Evolutionary conservation across 2,113 vertebrate genomes (phyloP).

Genomic region (Zingel zingel): DNA sequence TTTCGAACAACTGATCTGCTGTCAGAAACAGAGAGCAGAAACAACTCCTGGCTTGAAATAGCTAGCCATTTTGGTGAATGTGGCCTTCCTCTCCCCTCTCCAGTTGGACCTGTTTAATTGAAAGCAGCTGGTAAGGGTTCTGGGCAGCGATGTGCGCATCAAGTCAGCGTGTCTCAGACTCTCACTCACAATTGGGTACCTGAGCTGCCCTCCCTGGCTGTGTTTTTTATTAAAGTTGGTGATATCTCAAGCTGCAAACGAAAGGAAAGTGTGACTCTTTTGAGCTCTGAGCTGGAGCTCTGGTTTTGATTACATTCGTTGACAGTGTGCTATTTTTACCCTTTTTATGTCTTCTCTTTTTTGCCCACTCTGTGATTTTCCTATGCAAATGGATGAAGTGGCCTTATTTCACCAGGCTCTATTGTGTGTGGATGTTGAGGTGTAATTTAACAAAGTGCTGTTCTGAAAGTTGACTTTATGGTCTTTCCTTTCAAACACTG

Average conservation of each 20-base stretch:
- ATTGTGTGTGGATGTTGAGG: slow-evolving; percentile 51
- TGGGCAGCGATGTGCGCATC: slow-evolving; percentile 49
- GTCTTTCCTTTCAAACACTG: slow-evolving; percentile 48
- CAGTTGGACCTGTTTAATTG: slow-evolving; percentile 65
- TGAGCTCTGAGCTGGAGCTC: slow-evolving; percentile 26
- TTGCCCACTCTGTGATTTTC: slow-evolving; percentile 49
- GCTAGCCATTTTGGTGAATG: slow-evolving; percentile 54
- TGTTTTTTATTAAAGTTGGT: slow-evolving; percentile 47
- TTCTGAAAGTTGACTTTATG: slow-evolving; percentile 36
- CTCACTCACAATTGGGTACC: slow-evolving; percentile 37
- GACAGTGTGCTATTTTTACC: slow-evolving; percentile 65
- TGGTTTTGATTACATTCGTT: slow-evolving; percentile 62
- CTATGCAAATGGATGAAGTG: slow-evolving; percentile 43
- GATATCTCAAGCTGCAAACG: slow-evolving; percentile 27
- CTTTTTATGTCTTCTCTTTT: slow-evolving; percentile 30
- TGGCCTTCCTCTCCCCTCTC: slow-evolving; percentile 53
- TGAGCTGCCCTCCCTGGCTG: slow-evolving; percentile 42
- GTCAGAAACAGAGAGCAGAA: slow-evolving; percentile 52
- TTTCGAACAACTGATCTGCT: slow-evolving; percentile 56
- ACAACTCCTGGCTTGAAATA: slow-evolving; percentile 61
- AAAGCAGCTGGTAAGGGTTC: slow-evolving; percentile 69
- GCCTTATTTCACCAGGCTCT: slow-evolving; percentile 48
- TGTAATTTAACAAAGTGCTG: slow-evolving; percentile 65
- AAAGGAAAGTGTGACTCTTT: slow-evolving; percentile 39
- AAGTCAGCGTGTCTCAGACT: slow-evolving; percentile 59